Conservation (phyloP, 2,888 invertebrate species). For the Rotaria sp. region DNA sequence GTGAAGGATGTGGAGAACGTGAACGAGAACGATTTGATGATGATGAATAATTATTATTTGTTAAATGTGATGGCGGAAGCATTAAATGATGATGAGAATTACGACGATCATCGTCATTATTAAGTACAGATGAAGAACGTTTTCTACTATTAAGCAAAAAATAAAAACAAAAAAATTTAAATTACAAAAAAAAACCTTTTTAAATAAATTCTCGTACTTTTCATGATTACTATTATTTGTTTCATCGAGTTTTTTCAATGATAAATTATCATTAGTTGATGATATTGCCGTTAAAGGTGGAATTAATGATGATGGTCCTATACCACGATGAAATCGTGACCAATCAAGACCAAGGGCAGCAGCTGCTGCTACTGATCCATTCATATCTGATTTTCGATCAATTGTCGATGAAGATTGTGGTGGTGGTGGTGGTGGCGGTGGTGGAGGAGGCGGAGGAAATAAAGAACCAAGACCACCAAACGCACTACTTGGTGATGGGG, state of each 20-base stretch:
- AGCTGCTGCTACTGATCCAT: background rate
- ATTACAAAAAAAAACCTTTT: background rate
- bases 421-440: background rate
- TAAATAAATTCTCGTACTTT: background rate
- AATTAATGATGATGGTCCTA: background rate
- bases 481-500: background rate
- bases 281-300: background rate
- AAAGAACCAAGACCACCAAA: conserved; percentile 27
- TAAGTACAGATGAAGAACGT: conserved; percentile 20
- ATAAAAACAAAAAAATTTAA: background rate
- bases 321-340: conserved; percentile 12
- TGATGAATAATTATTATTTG: conserved; percentile 2
- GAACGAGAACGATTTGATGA: conserved; percentile 21
- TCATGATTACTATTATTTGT: background rate
- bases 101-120: conserved; percentile 1
- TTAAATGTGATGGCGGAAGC: conserved; percentile 20
- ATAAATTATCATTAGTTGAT: background rate
- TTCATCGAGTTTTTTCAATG: background rate
- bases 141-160: background rate
- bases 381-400: conserved; percentile 10
- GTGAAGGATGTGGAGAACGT: conserved; percentile 11
- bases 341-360: conserved; percentile 21
- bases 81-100: conserved; percentile 1
- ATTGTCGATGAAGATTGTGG: background rate
- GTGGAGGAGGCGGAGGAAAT: background rate